Evolutionary conservation across 2,113 vertebrate genomes (phyloP), one percentile per base, ranked within the genome.

Genomic region (Cebidichthys violaceus): DNA sequence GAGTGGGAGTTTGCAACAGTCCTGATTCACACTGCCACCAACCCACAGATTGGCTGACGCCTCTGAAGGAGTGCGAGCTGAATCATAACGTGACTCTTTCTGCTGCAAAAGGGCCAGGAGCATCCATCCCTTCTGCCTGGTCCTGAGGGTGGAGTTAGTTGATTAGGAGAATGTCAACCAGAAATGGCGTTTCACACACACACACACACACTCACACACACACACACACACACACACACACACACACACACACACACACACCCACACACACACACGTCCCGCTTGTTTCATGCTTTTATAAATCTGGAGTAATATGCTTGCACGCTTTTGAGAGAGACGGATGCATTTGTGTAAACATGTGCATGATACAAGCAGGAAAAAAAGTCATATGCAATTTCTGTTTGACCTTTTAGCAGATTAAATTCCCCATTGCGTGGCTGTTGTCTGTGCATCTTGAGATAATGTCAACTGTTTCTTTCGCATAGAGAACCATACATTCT

Each of bases 31-130:
- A 81, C 81, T 52, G 77, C 77, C 81, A 89, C 79, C 88, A 81
- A 52, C 82, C 87, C 86, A 88, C 86, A 86, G 87, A 90, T 84
- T 87, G 81, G 82, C 88, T 90, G 86, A 69, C 82, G 82, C 84
- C 75, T 89, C 82, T 11, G 84, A 85, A 67, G 75, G 75, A 86
- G 85, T 76, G 81, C 88, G 37, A 73, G 86, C 82, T 91, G 90
- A 92, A 85, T 93, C 92, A 90, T 80, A 85, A 84, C 29, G 70
- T 87, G 77, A 87, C 75, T 86, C 55, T 85, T 43, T 77, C 27
- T 74, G 75, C 77, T 77, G 75, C 75, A 69, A 33, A 67, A 27
- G 55, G 67, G 61, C 77, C 78, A 43, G 33, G 29, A 86, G 73
- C 72, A 70, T 83, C 75, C 52, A 83, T 62, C 68, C 73, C n/a